Evolutionary conservation across 2,113 vertebrate species (phyloP), one percentile per base, ranked within the genome.

Genomic region (Barnardius zonarius): DNA sequence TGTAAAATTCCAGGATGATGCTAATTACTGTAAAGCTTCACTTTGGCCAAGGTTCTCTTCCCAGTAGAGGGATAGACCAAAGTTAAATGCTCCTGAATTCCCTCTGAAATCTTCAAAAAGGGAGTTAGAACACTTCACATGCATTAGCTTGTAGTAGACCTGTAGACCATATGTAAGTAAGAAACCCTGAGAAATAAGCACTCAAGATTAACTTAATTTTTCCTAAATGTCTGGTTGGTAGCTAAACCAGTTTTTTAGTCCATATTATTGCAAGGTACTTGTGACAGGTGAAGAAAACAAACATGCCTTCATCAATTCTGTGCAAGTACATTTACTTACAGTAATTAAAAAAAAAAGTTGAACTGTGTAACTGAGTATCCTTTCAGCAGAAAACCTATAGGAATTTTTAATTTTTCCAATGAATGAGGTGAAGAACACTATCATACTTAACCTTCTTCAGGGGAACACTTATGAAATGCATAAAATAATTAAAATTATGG

Each of bases 1-100:
- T 90, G 39, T 86, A 84, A 91, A 93, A 90, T 83, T 92, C 70
- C 49, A 91, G 18, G 57, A 62, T 92, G 41, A 88, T 0, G 5
- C 63, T 90, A 93, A 88, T 96, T 94, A 74, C 28, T 74, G 28
- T 66, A 88, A 87, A 94, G 11, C 51, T 75, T 75, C 39, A 76
- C 25, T 86, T 82, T 83, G 67, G 62, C 35, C 25, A 78, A 70
- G 39, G 23, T 92, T 86, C 17, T 86, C 13, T 68, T 94, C 48
- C 76, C 82, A 77, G 0, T 12, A 31, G 72, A 90, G 22, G n/a
- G 22, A 74, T 62, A 86, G 63, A 49, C 68, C 66, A 92, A 86
- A 81, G 33, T 33, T 86, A 90, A 94, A 81, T 61, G 44, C 22
- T 90, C 31, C 59, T 51, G 19, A 39, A 86, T 13, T 59, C 49